Evolutionary conservation across 2,113 vertebrate genomes (phyloP), one percentile per base, ranked within the genome.

Genomic region (Phaethon lepturus): DNA sequence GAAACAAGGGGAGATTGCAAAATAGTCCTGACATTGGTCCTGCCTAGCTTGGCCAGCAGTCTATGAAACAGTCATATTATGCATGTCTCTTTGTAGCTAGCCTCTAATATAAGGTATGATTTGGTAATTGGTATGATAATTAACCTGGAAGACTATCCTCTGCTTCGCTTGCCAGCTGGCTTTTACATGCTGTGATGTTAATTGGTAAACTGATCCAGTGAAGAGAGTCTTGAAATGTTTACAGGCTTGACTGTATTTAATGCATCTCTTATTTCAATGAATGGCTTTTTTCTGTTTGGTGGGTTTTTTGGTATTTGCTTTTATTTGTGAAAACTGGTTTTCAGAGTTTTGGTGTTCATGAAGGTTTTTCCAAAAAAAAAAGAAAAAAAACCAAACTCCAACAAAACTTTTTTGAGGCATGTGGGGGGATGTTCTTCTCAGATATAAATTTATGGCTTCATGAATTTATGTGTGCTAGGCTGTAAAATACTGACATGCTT

Each of bases 41-140:
- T 4, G 1, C 67, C n/a, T 75, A 33, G 56, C 14, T 56, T 87
- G 85, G 81, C 66, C 60, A 45, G 68, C 88, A 60, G 68, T 69
- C 64, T 64, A n/a, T 26, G 28, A 71, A 88, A 74, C 56, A 35
- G 38, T 95, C 18, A 0, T 58, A 64, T 71, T 92, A 45, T 78
- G 44, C 31, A 85, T 74, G 68, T 75, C 8, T 53, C 28, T 79
- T 88, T 88, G 62, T 86, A 90, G 72, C 47, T 93, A 50, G 52
- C 25, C 45, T 66, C 15, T 92, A 90, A 69, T n/a, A 75, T 77
- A 82, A 79, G 67, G 45, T 79, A 94, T 91, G 80, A 67, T 86
- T 92, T 90, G 72, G 78, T 93, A 94, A 93, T 94, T 96, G 83
- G 50, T 96, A 94, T 97, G 95, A 78, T 97, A 95, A 93, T 95